These are phyloP conservation scores for Archaeoteleia sp. DNA, from an alignment of 2,888 invertebrate genomes.

Conservation along the genomic window DNA sequence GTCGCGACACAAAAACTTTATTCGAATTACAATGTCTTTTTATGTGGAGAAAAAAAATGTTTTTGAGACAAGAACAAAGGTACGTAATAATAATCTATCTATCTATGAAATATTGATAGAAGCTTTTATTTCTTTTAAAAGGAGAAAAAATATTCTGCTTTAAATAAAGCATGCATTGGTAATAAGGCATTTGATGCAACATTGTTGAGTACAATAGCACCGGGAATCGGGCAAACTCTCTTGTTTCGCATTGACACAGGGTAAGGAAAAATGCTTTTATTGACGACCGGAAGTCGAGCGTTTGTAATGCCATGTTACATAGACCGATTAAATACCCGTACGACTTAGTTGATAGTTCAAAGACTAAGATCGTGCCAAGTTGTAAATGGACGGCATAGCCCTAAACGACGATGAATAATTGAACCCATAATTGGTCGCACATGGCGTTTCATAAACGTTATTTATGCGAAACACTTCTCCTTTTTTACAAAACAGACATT, in stretches of 20 bases:
- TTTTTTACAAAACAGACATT: constrained; percentile 14
- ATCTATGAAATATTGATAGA: too few species aligned
- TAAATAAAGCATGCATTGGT: too few species aligned
- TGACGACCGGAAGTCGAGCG: constrained; percentile 32
- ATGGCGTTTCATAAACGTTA: constrained; percentile 10
- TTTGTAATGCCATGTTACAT: constrained; percentile 24
- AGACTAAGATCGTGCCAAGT: constrained; percentile 39
- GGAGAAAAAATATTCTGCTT: too few species aligned
- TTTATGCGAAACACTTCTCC: constrained; percentile 16
- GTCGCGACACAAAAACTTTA: too few species aligned
- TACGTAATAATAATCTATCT: too few species aligned
- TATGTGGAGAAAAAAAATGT: too few species aligned
- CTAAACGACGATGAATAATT: constrained; percentile 31
- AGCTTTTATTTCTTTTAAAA: too few species aligned
- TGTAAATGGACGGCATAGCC: constrained; percentile 25
- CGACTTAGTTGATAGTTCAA: constrained; percentile 21
- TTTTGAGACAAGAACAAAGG: too few species aligned
- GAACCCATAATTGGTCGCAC: constrained; percentile 20
- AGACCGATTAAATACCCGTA: constrained; percentile 46
- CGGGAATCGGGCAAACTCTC: too few species aligned
- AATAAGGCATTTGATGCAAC: too few species aligned
- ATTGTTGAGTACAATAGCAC: too few species aligned
- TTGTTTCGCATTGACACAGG: constrained; percentile 14
- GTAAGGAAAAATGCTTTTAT: constrained; percentile 27
- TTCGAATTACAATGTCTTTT: too few species aligned